Evolutionary conservation across 2,888 invertebrate species (phyloP), one percentile per base, ranked within the genome.

Genomic region (Clivina fossor): DNA sequence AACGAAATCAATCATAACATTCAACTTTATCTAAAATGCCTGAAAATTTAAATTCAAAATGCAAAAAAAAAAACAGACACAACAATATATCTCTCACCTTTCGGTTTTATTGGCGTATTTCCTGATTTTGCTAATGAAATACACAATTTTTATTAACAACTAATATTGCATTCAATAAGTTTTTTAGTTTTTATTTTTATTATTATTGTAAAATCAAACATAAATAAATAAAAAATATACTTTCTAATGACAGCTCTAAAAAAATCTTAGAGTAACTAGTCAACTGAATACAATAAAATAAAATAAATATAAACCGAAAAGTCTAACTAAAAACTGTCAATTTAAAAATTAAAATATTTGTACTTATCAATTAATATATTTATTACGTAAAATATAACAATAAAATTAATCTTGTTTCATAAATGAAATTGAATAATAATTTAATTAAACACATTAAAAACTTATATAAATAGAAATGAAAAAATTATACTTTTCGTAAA

Each of bases 81-180:
- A 15, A 15, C 3, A 43, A 26, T 43, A 8, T 13, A 11, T 16
- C 15, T 35, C 47, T 53, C 53, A 74, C 74, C 74, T 74, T 74
- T 74, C 26, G 74, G 72, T 68, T 74, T 74, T 63, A 74, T 72
- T 60, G 72, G 68, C 65, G 72, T 65, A 65, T 67, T 71, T 64
- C 66, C 69, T 65, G 70, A 67, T 65, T 67, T 69, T 59, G 71
- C 65, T 65, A 48, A 38, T 28, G 26, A 32, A 16, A 37, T 5
- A 5, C 18, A 37, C 13, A 13, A 15, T 16, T 15, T 11, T 16
- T 37, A 37, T 15, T 30, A 15, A 30, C 50, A 38, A 24, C 8
- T 37, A 38, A 50, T 11, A 40, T 33, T 32, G n/a, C 13, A 33
- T 18, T 50, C n/a, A 9, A 33, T 30, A 47, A 3, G 20, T 19